These are phyloP conservation scores for Chrysochloris asiatica DNA, from an alignment of 2,113 vertebrate species.

Conservation along the genomic window DNA sequence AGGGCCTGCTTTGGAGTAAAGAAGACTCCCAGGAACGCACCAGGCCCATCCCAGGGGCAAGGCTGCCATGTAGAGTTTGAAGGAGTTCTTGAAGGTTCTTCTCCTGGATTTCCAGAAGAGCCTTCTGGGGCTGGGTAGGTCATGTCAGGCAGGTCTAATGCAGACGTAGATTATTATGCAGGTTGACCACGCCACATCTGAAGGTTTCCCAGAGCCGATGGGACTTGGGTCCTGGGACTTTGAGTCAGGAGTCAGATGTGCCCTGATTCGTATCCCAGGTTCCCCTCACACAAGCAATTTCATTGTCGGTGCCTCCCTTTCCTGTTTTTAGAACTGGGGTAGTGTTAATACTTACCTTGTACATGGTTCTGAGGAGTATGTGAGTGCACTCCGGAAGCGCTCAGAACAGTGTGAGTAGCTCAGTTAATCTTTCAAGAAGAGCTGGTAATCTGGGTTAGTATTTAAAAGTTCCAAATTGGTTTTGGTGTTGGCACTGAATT, in stretches of 20 bases:
- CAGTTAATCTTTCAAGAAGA: background rate
- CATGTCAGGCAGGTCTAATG: background rate
- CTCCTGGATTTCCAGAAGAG: background rate
- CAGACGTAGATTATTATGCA: background rate
- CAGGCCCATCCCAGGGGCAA: background rate
- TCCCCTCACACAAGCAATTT: background rate
- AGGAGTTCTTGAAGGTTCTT: background rate
- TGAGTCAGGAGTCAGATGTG: background rate
- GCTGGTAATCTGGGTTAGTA: background rate
- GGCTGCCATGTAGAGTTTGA: no score
- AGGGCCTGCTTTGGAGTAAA: background rate
- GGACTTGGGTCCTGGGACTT: no score
- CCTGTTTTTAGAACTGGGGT: background rate
- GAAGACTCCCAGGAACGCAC: background rate
- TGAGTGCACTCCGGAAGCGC: background rate
- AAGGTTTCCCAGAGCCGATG: background rate
- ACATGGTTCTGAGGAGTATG: background rate
- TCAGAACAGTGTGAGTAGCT: background rate
- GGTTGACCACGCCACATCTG: no score
- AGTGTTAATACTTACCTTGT: background rate
- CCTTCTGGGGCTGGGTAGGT: background rate
- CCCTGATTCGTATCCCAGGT: background rate
- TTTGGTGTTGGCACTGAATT: background rate
- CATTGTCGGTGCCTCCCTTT: background rate
- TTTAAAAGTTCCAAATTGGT: background rate